Percentiles rank a stretch among this genome's conserved stretches.
These are phyloP conservation scores for Tanypteryx hageni DNA, from an alignment of 2,888 invertebrate genomes.

Conservation along the genomic window DNA sequence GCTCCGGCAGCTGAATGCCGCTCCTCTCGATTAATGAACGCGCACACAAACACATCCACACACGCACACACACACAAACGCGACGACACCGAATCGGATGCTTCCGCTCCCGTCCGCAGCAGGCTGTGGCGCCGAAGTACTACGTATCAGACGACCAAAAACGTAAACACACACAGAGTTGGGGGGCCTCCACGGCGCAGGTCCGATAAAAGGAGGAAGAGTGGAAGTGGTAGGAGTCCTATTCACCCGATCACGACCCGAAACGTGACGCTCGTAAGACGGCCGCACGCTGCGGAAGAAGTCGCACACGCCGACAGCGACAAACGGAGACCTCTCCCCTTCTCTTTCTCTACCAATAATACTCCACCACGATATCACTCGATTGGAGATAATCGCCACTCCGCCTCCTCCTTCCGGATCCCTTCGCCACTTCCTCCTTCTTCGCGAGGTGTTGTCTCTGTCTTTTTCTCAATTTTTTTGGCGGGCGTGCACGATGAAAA, in stretches of 20 bases:
- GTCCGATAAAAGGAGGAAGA: slow-evolving; percentile 19
- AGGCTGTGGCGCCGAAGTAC: slow-evolving; percentile 59
- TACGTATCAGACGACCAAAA: slow-evolving; percentile 20
- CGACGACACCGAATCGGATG: not conserved
- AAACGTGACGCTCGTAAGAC: slow-evolving; percentile 29
- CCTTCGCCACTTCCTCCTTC: not conserved
- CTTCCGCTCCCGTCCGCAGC: slow-evolving; percentile 47
- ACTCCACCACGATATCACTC: not conserved
- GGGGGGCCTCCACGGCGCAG: slow-evolving; percentile 47
- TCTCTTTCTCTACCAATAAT: not conserved
- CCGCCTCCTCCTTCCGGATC: not conserved
- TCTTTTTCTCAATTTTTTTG: not conserved
- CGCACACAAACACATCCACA: slow-evolving; percentile 46
- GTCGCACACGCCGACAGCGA: not conserved
- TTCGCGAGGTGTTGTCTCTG: not conserved
- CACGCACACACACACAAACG: not conserved
- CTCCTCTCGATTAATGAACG: slow-evolving; percentile 43
- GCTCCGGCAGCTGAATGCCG: slow-evolving; percentile 25
- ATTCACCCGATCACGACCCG: not conserved
- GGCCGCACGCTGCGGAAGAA: not conserved
- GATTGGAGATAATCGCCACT: not conserved
- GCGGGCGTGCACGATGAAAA: not conserved
- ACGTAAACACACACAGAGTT: slow-evolving; percentile 36
- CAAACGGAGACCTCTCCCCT: not conserved
- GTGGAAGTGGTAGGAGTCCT: slow-evolving; percentile 4